Percentiles rank a stretch among this genome's conserved stretches.
These are phyloP conservation scores for Vombatus ursinus DNA, from an alignment of 2,113 vertebrate species.

Conservation along the genomic window DNA sequence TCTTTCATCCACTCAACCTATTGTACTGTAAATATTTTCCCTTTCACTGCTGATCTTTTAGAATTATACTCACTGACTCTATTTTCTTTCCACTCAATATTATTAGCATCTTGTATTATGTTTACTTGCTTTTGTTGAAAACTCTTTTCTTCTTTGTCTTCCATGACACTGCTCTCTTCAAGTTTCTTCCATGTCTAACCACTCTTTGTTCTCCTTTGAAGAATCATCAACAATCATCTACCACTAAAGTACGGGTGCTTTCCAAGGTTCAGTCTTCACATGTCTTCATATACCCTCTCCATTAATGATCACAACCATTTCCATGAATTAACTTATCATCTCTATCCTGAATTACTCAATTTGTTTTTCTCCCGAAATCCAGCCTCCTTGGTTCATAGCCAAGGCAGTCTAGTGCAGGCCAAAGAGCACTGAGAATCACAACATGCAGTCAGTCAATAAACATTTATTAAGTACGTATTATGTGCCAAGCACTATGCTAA, in stretches of 20 bases:
- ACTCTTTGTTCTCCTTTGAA: background rate
- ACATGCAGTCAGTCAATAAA: background rate
- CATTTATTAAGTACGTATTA: background rate
- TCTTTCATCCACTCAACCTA: background rate
- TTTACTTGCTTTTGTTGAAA: background rate
- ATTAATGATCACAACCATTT: background rate
- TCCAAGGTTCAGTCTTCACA: background rate
- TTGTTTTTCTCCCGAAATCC: background rate
- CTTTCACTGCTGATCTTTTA: background rate
- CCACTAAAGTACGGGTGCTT: background rate
- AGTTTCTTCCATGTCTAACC: background rate
- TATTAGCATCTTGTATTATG: background rate
- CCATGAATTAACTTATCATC: background rate
- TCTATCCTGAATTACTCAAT: background rate
- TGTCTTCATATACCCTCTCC: background rate
- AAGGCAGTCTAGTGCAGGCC: background rate
- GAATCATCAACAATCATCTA: background rate
- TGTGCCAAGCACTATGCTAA: background rate
- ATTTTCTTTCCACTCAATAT: background rate
- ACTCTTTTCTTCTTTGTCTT: background rate
- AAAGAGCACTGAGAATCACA: background rate
- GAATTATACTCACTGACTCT: background rate
- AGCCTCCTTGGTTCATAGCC: background rate
- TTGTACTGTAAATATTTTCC: background rate
- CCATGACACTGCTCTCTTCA: background rate